A percentile compares a stretch with the other conserved stretches of the same genome.
Conservation (phyloP, 2,888 invertebrate genomes). For the Philereme transversata region DNA sequence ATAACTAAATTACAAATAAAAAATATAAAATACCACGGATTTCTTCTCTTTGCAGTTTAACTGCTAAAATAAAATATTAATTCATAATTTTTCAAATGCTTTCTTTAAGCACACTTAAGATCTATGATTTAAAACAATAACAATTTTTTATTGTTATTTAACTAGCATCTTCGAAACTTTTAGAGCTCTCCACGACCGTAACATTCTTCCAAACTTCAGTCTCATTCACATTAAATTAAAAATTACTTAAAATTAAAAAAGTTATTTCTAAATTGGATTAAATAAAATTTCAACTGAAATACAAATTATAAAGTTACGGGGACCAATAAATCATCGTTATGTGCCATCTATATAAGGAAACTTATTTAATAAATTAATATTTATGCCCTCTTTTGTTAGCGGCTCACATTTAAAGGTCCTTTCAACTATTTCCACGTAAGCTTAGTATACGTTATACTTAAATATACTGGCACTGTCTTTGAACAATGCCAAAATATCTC, state of each 20-base stretch:
- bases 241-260: constrained; percentile 18
- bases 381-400: constrained; percentile 19
- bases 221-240: constrained; percentile 7
- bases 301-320: constrained; percentile 59
- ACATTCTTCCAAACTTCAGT: constrained; percentile 12
- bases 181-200: constrained; percentile 23
- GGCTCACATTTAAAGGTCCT: constrained; percentile 14
- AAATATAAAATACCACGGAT: constrained; percentile 5
- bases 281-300: constrained; percentile 7
- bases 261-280: background rate
- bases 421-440: constrained; percentile 18
- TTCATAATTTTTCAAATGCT: background rate
- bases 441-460: constrained; percentile 19
- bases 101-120: background rate
- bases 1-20: constrained; percentile 14
- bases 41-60: constrained; percentile 26
- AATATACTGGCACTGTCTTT: constrained; percentile 1
- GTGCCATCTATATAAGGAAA: constrained; percentile 66
- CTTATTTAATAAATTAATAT: constrained; percentile 36
- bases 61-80: constrained; percentile 19
- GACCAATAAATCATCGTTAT: constrained; percentile 67
- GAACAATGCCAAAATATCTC: constrained; percentile 10
- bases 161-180: background rate
- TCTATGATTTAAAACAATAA: background rate
- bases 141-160: background rate